Evolutionary conservation across 2,888 invertebrate species (phyloP).

Genomic region (Hirtodrosophila alboralis): DNA sequence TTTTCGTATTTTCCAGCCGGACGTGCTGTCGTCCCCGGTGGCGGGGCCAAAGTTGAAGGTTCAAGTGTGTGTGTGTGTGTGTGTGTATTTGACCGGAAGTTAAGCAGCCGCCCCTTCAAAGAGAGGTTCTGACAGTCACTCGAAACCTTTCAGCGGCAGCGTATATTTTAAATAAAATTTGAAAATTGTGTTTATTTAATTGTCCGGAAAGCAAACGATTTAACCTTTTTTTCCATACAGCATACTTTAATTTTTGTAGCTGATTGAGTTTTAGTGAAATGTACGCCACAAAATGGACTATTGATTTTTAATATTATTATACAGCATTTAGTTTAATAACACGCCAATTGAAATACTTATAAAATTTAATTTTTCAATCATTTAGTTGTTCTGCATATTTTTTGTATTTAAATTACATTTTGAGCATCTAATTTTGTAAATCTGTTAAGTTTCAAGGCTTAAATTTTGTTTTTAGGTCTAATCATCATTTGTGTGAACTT

Average conservation of each 20-base stretch:
- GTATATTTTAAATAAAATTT: slow-evolving; percentile 75
- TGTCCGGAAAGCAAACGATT: slow-evolving; percentile 64
- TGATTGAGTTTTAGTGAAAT: slow-evolving; percentile 59
- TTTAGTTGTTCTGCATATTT: too few species aligned
- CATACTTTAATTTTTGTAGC: slow-evolving; percentile 48
- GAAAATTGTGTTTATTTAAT: slow-evolving; percentile 78
- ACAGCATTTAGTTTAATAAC: background rate
- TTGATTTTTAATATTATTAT: slow-evolving; percentile 15
- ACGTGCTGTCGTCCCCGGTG: slow-evolving; percentile 46
- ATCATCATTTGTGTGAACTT: too few species aligned
- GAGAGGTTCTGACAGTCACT: slow-evolving; percentile 7
- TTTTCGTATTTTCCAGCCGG: slow-evolving; percentile 44
- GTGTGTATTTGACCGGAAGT: slow-evolving; percentile 64
- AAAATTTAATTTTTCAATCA: too few species aligned
- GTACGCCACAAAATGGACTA: slow-evolving; percentile 35
- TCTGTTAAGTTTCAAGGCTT: too few species aligned
- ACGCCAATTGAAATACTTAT: too few species aligned
- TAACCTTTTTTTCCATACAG: slow-evolving; percentile 38
- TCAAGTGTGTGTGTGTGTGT: slow-evolving; percentile 44
- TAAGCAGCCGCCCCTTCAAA: slow-evolving; percentile 35
- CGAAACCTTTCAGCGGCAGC: slow-evolving; percentile 7
- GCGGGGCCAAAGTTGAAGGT: slow-evolving; percentile 56
- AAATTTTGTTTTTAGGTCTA: too few species aligned
- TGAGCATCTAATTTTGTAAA: too few species aligned
- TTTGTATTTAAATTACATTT: too few species aligned